Conservation (phyloP, 2,888 invertebrate species). For the Onthophagus sagittarius region DNA sequence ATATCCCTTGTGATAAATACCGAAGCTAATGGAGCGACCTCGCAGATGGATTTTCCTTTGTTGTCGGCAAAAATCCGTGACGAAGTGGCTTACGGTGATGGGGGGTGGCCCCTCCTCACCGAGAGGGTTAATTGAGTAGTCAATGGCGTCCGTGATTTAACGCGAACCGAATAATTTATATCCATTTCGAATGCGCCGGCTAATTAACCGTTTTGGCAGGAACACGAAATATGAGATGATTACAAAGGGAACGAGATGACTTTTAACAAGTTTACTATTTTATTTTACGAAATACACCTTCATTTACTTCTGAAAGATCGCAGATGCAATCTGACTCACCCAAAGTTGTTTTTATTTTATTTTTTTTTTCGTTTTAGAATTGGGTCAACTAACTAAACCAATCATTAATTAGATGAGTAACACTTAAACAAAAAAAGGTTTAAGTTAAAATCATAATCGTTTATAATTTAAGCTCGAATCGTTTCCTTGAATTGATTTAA, state of each 20-base stretch:
- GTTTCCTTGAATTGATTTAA: no score
- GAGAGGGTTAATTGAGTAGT: constrained; percentile 23
- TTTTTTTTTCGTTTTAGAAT: background rate
- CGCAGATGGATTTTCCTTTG: background rate
- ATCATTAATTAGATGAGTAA: background rate
- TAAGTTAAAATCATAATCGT: background rate
- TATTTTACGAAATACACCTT: no score
- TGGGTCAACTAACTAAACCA: background rate
- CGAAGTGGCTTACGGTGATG: constrained; percentile 23
- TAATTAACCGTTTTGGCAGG: background rate
- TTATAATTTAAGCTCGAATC: no score
- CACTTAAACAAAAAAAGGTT: background rate
- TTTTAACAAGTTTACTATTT: constrained; percentile 20
- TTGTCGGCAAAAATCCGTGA: background rate
- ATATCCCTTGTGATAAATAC: background rate
- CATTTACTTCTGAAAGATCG: background rate
- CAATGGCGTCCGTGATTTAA: constrained; percentile 20
- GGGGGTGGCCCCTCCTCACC: constrained; percentile 22
- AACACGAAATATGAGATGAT: constrained; percentile 20
- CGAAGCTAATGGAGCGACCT: background rate
- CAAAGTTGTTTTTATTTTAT: background rate
- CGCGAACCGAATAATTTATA: constrained; percentile 9
- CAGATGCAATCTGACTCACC: background rate
- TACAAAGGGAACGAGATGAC: constrained; percentile 32
- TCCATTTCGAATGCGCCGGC: background rate